These are phyloP conservation scores for Pantherophis alleghaniensis DNA, from an alignment of 2,797 vertebrate species.

Conservation along the genomic window DNA sequence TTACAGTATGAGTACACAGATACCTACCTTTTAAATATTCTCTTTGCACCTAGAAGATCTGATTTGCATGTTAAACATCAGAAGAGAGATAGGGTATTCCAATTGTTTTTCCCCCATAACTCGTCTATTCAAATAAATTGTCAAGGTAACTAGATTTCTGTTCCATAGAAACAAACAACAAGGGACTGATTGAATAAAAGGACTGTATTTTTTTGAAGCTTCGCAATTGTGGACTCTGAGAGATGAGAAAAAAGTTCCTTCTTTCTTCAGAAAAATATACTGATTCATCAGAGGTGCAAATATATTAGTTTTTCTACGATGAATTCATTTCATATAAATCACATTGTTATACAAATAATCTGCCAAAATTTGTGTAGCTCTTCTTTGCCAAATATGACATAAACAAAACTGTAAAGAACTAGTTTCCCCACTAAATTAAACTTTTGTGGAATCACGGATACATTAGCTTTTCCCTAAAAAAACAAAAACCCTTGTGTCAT, in stretches of 20 bases:
- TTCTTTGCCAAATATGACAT: background rate
- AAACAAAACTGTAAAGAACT: background rate
- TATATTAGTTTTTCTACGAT: accelerated
- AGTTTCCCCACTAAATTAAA: background rate
- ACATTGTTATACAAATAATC: background rate
- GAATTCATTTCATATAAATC: background rate
- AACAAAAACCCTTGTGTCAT: background rate
- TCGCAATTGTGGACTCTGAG: background rate
- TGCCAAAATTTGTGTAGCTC: background rate
- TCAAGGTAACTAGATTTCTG: constrained; percentile 48
- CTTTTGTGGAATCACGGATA: background rate
- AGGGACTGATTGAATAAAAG: background rate
- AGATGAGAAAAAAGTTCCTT: background rate
- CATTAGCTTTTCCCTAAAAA: background rate
- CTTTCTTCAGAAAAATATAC: accelerated
- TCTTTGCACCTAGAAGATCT: background rate
- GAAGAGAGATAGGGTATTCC: background rate
- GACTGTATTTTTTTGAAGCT: background rate
- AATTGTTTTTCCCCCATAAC: background rate
- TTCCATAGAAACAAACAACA: constrained; percentile 3
- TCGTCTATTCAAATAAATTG: constrained; percentile 40
- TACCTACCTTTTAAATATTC: constrained; percentile 18
- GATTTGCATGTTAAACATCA: background rate
- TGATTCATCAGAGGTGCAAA: background rate
- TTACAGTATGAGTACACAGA: background rate